Base-by-base conservation (phyloP, 2,113 vertebrate genomes). In the Merops nubicus region DNA sequence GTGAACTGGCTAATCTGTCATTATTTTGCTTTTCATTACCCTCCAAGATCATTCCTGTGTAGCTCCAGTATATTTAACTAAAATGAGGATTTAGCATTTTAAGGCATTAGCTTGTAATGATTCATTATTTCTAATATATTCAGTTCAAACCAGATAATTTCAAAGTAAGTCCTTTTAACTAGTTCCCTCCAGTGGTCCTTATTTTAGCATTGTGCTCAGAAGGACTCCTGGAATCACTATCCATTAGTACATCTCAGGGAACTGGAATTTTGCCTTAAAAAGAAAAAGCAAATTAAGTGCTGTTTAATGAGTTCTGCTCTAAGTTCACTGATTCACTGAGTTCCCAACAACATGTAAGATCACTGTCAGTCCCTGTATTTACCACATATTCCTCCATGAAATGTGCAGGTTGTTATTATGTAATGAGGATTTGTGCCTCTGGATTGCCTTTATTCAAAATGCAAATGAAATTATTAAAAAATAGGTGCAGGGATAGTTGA, bases 41-140 rank as follows among this genome's bases (percentile, higher is more conserved):
- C 77, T 94, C 77, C 51, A 76, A 95, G 89, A 96, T 85, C 89
- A 92, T 96, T 95, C 74, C 93, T 91, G 84, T 92, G 93, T 85
- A 77, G 74, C 88, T 91, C 56, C 88, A 91, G 82, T 97, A 95
- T 97, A 96, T 96, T 97, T 94, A 96, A 97, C 86, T 92, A 92
- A 96, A 97, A 95, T 94, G 92, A 97, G 95, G 95, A 95, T 97
- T 97, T 97, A 97, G 89, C 76, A 97, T 97, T 97, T 93, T 87
- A 80, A 95, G 81, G 87, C 85, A 94, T 90, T 82, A 84, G 51
- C 91, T 95, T 93, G 93, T 94, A 97, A 97, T 97, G 96, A 97
- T 97, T 97, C 94, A 96, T 97, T 97, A 97, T 97, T 96, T 96
- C 91, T 97, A 95, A 97, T 97, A 85, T 95, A 97, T 97, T 96